A percentile compares a stretch with the other conserved stretches of the same genome.
These are phyloP conservation scores for Chirona hameri DNA, from an alignment of 2,888 invertebrate genomes.

Conservation along the genomic window DNA sequence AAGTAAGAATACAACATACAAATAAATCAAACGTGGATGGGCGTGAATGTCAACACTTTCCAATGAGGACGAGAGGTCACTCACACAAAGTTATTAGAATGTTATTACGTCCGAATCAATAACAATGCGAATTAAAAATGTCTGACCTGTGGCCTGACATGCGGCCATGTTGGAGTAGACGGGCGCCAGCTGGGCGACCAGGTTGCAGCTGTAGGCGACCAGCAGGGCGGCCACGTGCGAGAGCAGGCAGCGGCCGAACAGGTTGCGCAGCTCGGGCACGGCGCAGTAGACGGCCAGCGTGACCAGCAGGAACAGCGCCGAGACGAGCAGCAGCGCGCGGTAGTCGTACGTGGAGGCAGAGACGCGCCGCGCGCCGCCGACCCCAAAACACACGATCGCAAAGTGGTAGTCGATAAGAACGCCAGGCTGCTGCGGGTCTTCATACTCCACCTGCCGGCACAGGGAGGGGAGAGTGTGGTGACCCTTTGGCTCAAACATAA, in stretches of 20 bases:
- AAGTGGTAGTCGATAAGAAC: constrained; percentile 54
- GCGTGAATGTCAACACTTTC: too few species aligned
- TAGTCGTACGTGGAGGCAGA: constrained; percentile 33
- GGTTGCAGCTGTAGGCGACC: constrained; percentile 40
- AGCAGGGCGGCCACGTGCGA: constrained; percentile 38
- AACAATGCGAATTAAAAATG: too few species aligned
- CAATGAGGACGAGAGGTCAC: too few species aligned
- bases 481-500: too few species aligned
- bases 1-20: too few species aligned
- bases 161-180: too few species aligned
- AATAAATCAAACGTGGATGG: too few species aligned
- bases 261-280: constrained; percentile 42
- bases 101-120: too few species aligned
- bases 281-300: constrained; percentile 41
- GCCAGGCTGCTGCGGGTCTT: constrained; percentile 45
- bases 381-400: constrained; percentile 38
- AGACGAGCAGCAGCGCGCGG: constrained; percentile 50
- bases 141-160: too few species aligned
- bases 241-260: constrained; percentile 40
- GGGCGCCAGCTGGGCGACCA: constrained; percentile 35
- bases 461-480: constrained; percentile 45
- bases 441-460: constrained; percentile 47
- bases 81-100: too few species aligned
- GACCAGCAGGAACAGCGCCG: constrained; percentile 50
- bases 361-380: constrained; percentile 40